Percentiles rank a stretch among this genome's conserved stretches.
Conservation (phyloP, 2,888 invertebrate genomes). For the Coenonympha glycerion region DNA sequence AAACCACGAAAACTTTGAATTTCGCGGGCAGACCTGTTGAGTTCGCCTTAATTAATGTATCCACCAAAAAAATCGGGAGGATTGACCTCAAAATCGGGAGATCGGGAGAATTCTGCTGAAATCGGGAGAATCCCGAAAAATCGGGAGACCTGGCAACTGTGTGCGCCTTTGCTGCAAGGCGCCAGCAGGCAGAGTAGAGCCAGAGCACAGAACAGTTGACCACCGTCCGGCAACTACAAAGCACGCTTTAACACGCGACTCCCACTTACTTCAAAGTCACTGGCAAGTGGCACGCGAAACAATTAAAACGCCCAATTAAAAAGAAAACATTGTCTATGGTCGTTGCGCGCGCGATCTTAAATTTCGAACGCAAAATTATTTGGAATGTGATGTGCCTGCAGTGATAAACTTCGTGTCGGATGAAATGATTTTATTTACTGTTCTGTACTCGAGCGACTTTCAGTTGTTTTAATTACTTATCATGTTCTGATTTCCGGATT, state of each 20-base stretch:
- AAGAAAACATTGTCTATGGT: constrained; percentile 36
- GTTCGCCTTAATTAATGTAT: no score
- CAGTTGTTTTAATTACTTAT: constrained; percentile 18
- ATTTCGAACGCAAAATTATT: constrained; percentile 34
- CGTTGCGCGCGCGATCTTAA: constrained; percentile 35
- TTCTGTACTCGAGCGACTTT: constrained; percentile 22
- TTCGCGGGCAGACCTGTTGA: no score
- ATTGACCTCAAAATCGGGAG: no score
- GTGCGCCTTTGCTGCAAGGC: constrained; percentile 5
- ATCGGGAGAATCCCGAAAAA: no score
- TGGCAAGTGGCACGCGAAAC: constrained; percentile 44
- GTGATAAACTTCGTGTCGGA: constrained; percentile 32
- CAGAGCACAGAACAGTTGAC: constrained; percentile 58
- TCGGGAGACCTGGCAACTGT: no score
- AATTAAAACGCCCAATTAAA: constrained; percentile 36
- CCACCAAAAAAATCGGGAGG: no score
- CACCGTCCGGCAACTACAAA: constrained; percentile 59
- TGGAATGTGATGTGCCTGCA: constrained; percentile 38
- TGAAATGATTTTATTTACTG: constrained; percentile 12
- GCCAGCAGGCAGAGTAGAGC: neutral
- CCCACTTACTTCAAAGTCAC: constrained; percentile 21
- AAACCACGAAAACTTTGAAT: no score
- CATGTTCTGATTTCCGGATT: constrained; percentile 28
- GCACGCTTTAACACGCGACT: constrained; percentile 45
- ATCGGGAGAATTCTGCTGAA: no score